Percentiles rank a stretch among this genome's conserved stretches.
These are phyloP conservation scores for Melangyna quadrimaculata DNA, from an alignment of 2,888 invertebrate species.

Conservation along the genomic window DNA sequence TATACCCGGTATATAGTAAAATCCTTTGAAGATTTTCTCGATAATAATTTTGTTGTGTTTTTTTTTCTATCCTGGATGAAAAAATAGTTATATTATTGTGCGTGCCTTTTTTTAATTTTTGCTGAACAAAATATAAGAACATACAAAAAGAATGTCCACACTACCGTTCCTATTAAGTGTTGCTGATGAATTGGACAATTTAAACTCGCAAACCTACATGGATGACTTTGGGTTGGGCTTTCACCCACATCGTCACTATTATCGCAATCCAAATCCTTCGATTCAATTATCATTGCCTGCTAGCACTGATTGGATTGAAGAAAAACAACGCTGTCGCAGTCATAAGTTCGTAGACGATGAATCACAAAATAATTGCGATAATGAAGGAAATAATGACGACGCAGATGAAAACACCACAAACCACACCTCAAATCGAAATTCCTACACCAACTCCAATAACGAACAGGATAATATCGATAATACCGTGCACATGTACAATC, in stretches of 20 bases:
- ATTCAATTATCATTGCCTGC: constrained; percentile 80
- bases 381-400: constrained; percentile 72
- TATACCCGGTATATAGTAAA: constrained; percentile 56
- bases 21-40: constrained; percentile 30
- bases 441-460: constrained; percentile 70
- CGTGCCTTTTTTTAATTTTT: constrained; percentile 9
- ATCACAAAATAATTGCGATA: constrained; percentile 76
- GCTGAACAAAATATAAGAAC: background rate
- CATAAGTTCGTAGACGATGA: constrained; percentile 77
- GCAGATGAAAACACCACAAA: constrained; percentile 58
- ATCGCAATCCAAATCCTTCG: constrained; percentile 79
- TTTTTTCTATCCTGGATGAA: constrained; percentile 7
- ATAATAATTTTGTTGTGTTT: constrained; percentile 10
- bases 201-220: constrained; percentile 79
- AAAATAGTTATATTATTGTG: constrained; percentile 9
- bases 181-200: constrained; percentile 80
- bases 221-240: constrained; percentile 80
- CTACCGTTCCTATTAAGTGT: constrained; percentile 79
- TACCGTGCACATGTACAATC: constrained; percentile 79
- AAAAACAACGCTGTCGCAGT: constrained; percentile 76
- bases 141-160: constrained; percentile 77
- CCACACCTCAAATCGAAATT: constrained; percentile 45
- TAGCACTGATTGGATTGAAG: constrained; percentile 79
- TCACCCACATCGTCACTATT: constrained; percentile 80
- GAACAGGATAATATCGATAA: constrained; percentile 78